Evolutionary conservation across 2,797 vertebrate genomes (phyloP), one percentile per base, ranked within the genome.

Genomic region (Mormyrus hasselquistii): DNA sequence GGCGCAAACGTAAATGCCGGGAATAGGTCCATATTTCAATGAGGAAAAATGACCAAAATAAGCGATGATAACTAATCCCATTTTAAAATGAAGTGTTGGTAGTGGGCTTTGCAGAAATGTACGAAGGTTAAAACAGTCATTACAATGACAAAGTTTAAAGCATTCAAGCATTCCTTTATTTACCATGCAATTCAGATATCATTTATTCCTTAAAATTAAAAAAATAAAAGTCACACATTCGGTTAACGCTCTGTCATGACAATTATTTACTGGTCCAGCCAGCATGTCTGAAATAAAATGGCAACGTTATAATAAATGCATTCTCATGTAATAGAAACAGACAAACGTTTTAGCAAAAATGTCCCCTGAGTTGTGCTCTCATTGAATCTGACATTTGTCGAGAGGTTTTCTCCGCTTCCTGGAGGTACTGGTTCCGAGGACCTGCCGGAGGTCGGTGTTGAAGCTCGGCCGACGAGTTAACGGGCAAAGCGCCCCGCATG

Each of bases 361-460:
- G 90, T 91, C 82, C 87, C 88, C 86, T 73, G 25, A 41, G 88
- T 91, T 87, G 90, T 88, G 90, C 83, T 90, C 87, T 96, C 94
- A 96, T 94, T 96, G 95, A 95, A 96, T 95, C 87, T 95, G 95
- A 93, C 95, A 96, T 93, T 92, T 96, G 93, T 96, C 95, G 49
- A 91, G 90, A 86, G 92, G 92, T 94, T 95, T 96, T 88, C 91
- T 93, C 65, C 92, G 88, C 91, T 95, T 89, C 19, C 90, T 96
- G 0, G 90, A 87, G 91, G 92, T 91, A 90, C 93, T 94, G 90
- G 95, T 94, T 91, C 93, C 94, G 92, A 96, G 93, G 91, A 96
- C 94, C 89, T 94, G 90, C 49, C 90, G 93, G 90, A 96, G 92
- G 92, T 96, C 96, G 88, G 94, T 95, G 91, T 91, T 93, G 92